phyloP scores from a whole-genome alignment of 2,113 vertebrate genomes.

The Charadrius vociferus region DNA sequence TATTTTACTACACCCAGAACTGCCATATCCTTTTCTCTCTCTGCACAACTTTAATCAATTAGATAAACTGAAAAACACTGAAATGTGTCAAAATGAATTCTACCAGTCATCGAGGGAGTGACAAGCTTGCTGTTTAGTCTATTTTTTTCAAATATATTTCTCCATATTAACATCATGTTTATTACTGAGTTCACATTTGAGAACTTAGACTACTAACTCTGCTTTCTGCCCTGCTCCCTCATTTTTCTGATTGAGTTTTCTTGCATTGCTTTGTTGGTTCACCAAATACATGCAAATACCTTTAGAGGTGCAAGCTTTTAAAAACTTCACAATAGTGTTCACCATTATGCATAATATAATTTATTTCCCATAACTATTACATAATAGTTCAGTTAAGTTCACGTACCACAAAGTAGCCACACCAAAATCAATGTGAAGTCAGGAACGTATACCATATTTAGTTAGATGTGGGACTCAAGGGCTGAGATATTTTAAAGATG shows the following conservation, averaged over 20 bases:
- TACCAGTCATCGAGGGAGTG: neutral
- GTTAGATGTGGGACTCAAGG: neutral
- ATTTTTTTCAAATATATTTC: neutral
- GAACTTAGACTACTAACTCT: neutral
- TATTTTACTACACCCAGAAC: neutral
- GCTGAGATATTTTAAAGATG: neutral
- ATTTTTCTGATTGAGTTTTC: neutral
- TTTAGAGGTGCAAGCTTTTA: neutral
- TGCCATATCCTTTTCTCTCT: neutral
- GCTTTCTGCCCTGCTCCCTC: neutral
- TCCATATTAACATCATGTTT: neutral
- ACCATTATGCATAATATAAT: neutral
- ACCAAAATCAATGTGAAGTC: neutral
- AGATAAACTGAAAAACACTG: neutral
- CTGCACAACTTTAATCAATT: neutral
- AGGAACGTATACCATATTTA: neutral
- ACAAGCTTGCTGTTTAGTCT: neutral
- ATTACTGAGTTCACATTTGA: accelerated
- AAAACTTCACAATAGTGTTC: neutral
- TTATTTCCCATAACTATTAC: neutral
- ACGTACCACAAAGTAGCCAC: neutral
- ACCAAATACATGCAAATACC: neutral
- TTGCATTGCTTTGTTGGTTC: neutral
- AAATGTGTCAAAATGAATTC: neutral
- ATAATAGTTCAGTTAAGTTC: neutral